phyloP scores from a whole-genome alignment of 2,113 vertebrate species.

The Glaucomys volans region DNA sequence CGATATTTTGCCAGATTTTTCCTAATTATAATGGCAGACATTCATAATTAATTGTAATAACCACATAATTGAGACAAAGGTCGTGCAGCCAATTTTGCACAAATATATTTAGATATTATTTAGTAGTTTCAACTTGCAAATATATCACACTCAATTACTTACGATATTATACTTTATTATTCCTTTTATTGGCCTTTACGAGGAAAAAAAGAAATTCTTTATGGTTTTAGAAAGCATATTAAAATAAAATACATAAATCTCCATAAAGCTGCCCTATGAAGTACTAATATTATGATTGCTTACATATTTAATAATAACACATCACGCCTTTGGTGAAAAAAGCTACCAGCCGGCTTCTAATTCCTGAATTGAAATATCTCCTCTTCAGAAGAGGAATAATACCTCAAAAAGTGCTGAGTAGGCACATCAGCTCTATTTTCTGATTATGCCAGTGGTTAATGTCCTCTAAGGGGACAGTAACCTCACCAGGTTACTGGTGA shows the following conservation, averaged over 20 bases:
- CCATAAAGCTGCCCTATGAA: constrained; percentile 19
- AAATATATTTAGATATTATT: not conserved
- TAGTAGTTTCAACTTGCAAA: constrained; percentile 26
- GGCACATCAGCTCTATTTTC: constrained; percentile 27
- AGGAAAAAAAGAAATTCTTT: constrained; percentile 19
- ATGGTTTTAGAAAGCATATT: constrained; percentile 31
- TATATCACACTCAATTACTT: not conserved
- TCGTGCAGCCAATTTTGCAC: not conserved
- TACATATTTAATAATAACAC: constrained; percentile 49
- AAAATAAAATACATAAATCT: constrained; percentile 52
- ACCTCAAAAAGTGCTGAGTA: constrained; percentile 59
- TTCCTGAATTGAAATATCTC: constrained; percentile 60
- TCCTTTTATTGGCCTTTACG: constrained; percentile 13
- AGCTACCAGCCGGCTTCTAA: constrained; percentile 52
- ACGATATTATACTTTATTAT: not conserved
- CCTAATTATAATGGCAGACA: not conserved
- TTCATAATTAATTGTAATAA: constrained; percentile 7
- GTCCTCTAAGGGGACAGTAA: not conserved
- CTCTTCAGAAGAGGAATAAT: not conserved
- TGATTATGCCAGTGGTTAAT: constrained; percentile 1
- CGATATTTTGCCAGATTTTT: constrained; percentile 22
- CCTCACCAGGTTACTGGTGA: not conserved
- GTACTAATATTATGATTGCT: constrained; percentile 27
- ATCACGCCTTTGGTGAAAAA: constrained; percentile 20
- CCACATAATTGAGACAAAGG: not conserved